Evolutionary conservation across 53 echinoderm and acorn worm species (phyloP).

Genomic region (Echinometra lucunter): DNA sequence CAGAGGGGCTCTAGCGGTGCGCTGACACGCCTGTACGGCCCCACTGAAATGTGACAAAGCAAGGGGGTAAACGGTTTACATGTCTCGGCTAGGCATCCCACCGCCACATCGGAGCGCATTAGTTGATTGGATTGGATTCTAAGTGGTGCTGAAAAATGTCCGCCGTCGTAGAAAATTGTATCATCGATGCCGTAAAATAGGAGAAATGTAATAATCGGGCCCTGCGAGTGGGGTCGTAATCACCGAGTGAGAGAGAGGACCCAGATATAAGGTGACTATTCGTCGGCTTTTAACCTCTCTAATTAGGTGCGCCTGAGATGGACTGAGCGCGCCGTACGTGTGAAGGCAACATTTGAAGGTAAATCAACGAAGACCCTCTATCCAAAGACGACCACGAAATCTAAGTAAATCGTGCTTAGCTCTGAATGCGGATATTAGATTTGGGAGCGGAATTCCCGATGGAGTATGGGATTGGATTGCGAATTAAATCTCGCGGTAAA

Average conservation of each 20-base stretch:
- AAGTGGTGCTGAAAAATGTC: constrained; percentile 71
- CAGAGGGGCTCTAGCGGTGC: constrained; percentile 48
- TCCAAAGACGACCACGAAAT: constrained; percentile 64
- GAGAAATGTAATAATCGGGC: constrained; percentile 68
- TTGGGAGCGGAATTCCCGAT: constrained; percentile 72
- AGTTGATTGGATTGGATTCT: constrained; percentile 74
- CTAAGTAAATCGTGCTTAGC: constrained; percentile 69
- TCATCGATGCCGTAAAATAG: constrained; percentile 71
- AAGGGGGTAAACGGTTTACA: constrained; percentile 69
- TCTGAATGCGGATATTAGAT: constrained; percentile 70
- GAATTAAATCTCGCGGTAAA: constrained; percentile 67
- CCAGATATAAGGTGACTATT: constrained; percentile 71
- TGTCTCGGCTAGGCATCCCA: constrained; percentile 44
- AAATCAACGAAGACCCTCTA: constrained; percentile 63
- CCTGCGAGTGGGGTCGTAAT: constrained; percentile 67
- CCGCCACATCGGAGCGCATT: constrained; percentile 66
- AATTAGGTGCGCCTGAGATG: constrained; percentile 66
- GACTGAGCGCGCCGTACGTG: constrained; percentile 46
- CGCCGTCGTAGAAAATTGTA: constrained; percentile 71
- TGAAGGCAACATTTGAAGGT: constrained; percentile 50
- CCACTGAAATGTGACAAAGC: constrained; percentile 54
- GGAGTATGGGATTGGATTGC: constrained; percentile 72
- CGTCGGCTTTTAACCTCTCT: constrained; percentile 56
- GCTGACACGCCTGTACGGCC: constrained; percentile 51
- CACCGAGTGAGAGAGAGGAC: constrained; percentile 62